Evolutionary conservation across 53 echinoderm and acorn worm species (phyloP), one percentile per base, ranked within the genome.

Genomic region (Mesocentrotus franciscanus): DNA sequence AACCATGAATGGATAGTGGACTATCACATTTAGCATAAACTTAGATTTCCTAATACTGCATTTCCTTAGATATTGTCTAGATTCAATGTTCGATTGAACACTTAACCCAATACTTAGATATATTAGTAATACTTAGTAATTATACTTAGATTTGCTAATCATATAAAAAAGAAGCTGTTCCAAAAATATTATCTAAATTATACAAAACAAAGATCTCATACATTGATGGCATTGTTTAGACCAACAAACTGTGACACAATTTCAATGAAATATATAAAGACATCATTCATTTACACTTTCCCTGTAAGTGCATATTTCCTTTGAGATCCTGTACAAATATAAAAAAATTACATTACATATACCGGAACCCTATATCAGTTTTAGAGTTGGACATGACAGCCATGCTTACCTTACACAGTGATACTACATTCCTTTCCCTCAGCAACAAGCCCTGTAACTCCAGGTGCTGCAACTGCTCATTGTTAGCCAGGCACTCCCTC

Each of bases 391-490:
- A 61, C 61, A 61, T 66, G 60, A 90, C 60, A 90, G 14, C 4
- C 66, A 64, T 32, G 16, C 91, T 90, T 96, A 97, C 98, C 97
- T 96, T 98, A 62, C 96, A 95, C 42, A 98, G 33, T 90, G 95
- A 85, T 10, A 90, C 95, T n/a, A 98, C 35, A 95, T 97, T 97
- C 89, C 96, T 95, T 70, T 95, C 90, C 61, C 97, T 95, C n/a
- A 98, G 94, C 30, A 97, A 97, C 8, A 98, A 90, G 61, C 97
- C 97, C 92, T 98, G 97, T 33, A 98, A 85, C 91, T 96, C 97
- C n/a, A 97, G 33, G 29, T 96, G 94, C 60, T 93, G 90, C 71
- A 98, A 59, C 8, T 95, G 90, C 71, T 96, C 93, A 20, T 96
- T 95, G 32, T 78, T 92, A 49, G 95, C 93, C 71, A 98, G 72